Conservation (phyloP, 2,888 invertebrate species). For the Tridacna crocea region DNA sequence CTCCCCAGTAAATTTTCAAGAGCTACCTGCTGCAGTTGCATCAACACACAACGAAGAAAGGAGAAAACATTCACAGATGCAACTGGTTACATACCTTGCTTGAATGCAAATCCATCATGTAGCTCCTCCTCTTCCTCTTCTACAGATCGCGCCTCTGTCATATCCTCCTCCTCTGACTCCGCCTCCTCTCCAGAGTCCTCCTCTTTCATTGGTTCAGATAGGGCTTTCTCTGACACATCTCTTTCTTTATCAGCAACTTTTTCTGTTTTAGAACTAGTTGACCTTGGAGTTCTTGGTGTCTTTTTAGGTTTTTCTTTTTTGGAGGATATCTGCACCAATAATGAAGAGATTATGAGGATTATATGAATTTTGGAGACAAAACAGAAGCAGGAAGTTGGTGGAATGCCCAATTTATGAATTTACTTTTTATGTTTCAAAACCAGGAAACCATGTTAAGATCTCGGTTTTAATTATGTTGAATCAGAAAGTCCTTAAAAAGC, state of each 20-base stretch:
- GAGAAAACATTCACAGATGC: too few relatives aligned
- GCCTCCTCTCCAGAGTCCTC: conserved; percentile 55
- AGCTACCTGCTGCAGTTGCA: too few relatives aligned
- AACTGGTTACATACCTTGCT: conserved; percentile 67
- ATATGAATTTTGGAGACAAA: too few relatives aligned
- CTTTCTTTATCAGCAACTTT: conserved; percentile 29
- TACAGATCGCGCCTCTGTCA: conserved; percentile 50
- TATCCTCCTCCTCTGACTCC: conserved; percentile 58
- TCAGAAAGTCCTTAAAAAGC: not conserved
- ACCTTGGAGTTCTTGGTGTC: conserved; percentile 26
- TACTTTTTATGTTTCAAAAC: too few relatives aligned
- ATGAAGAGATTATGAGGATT: not conserved
- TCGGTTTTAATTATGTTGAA: not conserved
- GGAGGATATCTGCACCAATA: conserved; percentile 15
- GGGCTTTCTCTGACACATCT: conserved; percentile 5
- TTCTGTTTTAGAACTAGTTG: conserved; percentile 1
- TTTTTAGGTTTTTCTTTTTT: conserved; percentile 26
- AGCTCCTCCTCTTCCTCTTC: conserved; percentile 65
- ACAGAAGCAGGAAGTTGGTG: too few relatives aligned
- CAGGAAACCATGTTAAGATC: not conserved
- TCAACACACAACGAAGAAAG: too few relatives aligned
- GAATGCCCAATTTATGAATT: too few relatives aligned
- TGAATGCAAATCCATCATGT: conserved; percentile 78
- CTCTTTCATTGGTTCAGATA: conserved; percentile 36
- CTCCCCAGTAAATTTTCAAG: too few relatives aligned